These are phyloP conservation scores for Scomber colias DNA, from an alignment of 2,113 vertebrate genomes.

Conservation along the genomic window DNA sequence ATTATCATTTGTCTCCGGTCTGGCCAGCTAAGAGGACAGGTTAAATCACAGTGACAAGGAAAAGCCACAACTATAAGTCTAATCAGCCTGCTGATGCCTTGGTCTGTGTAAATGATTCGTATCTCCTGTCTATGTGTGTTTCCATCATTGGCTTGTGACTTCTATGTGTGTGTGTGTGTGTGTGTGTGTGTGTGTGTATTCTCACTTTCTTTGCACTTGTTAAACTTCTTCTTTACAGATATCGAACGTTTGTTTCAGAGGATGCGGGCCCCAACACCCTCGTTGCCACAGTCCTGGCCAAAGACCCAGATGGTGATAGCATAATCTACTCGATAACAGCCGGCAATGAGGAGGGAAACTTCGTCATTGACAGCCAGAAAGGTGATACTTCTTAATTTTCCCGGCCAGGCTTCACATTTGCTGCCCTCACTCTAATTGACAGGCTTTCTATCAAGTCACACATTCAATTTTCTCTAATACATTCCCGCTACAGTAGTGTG, in stretches of 20 bases:
- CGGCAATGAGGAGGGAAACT: constrained; percentile 90
- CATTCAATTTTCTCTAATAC: constrained; percentile 58
- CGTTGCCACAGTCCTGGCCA: constrained; percentile 90
- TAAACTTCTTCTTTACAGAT: constrained; percentile 80
- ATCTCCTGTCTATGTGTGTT: constrained; percentile 27
- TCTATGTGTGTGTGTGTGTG: constrained; percentile 12
- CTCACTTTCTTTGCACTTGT: neutral
- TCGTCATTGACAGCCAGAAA: constrained; percentile 92
- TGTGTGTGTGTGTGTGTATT: constrained; percentile 8
- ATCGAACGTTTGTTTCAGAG: constrained; percentile 93
- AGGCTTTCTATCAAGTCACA: constrained; percentile 63
- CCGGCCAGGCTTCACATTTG: constrained; percentile 35
- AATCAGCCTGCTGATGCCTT: constrained; percentile 63
- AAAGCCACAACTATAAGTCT: constrained; percentile 68
- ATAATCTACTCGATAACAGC: constrained; percentile 89
- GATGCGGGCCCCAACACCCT: constrained; percentile 92
- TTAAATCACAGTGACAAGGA: constrained; percentile 78
- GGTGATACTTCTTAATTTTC: constrained; percentile 81
- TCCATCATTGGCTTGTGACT: constrained; percentile 18
- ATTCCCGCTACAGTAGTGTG: constrained; percentile 14
- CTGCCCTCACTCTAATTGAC: constrained; percentile 63
- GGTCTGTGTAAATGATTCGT: constrained; percentile 55
- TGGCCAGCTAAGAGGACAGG: constrained; percentile 71
- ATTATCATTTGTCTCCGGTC: constrained; percentile 75
- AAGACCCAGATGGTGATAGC: constrained; percentile 92